These are phyloP conservation scores for Neoascia interrupta DNA, from an alignment of 2,888 invertebrate genomes.

Conservation along the genomic window DNA sequence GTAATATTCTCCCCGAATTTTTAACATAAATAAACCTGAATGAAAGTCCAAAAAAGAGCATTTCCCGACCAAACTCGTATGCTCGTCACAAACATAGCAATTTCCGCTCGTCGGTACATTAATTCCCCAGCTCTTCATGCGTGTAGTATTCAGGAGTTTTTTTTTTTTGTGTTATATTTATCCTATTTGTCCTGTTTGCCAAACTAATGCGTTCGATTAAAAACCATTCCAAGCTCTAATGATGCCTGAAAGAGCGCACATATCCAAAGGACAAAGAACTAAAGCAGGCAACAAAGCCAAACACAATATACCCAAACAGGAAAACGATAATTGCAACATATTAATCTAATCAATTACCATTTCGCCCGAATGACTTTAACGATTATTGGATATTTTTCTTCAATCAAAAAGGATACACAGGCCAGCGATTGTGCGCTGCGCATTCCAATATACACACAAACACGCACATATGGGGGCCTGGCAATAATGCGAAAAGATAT, in stretches of 20 bases:
- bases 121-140: slow-evolving; percentile 3
- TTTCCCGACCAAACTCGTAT: too few relatives aligned
- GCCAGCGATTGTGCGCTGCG: slow-evolving; percentile 6
- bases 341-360: slow-evolving; percentile 66
- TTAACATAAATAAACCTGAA: too few relatives aligned
- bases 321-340: slow-evolving; percentile 66
- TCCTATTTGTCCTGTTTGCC: slow-evolving; percentile 44
- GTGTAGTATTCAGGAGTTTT: too few relatives aligned
- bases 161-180: neutral
- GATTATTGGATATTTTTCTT: slow-evolving; percentile 65
- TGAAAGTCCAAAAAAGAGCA: too few relatives aligned
- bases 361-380: slow-evolving; percentile 58
- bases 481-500: slow-evolving; percentile 43
- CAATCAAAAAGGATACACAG: slow-evolving; percentile 49
- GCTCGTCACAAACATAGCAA: neutral
- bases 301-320: slow-evolving; percentile 18
- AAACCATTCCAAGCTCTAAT: slow-evolving; percentile 58
- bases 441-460: neutral
- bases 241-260: slow-evolving; percentile 49
- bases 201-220: slow-evolving; percentile 65
- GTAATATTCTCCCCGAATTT: too few relatives aligned
- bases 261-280: slow-evolving; percentile 1
- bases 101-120: slow-evolving; percentile 2
- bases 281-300: neutral
- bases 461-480: slow-evolving; percentile 8